phyloP scores from a whole-genome alignment of 2,888 invertebrate genomes.

The Agonopterix alstromeriana region DNA sequence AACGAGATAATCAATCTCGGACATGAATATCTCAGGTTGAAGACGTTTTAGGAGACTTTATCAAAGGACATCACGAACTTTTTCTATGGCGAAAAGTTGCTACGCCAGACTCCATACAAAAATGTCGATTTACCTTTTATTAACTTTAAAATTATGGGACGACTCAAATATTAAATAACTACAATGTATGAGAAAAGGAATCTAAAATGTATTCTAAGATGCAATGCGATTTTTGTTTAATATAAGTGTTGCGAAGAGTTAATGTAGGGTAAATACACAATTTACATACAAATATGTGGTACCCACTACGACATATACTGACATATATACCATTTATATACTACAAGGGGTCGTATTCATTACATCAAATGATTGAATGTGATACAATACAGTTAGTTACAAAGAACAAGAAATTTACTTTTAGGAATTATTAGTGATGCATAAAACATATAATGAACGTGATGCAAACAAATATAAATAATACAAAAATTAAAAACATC shows the following conservation, averaged over 20 bases:
- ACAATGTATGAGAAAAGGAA: not conserved
- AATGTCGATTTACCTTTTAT: too few relatives aligned
- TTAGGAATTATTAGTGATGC: not conserved
- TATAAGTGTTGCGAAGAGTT: slow-evolving; percentile 50
- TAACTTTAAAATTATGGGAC: not conserved
- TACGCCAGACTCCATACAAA: too few relatives aligned
- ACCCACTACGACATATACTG: not conserved
- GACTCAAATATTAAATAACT: slow-evolving; percentile 1
- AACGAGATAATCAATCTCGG: too few relatives aligned
- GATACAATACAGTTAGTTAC: too few relatives aligned
- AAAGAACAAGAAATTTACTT: not conserved
- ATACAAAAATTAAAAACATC: not conserved
- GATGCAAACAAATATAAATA: slow-evolving; percentile 14
- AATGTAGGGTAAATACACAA: slow-evolving; percentile 2
- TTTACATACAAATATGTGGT: not conserved
- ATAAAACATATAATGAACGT: slow-evolving; percentile 8
- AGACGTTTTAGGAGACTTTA: too few relatives aligned
- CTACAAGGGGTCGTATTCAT: too few relatives aligned
- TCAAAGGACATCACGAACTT: too few relatives aligned
- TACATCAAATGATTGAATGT: too few relatives aligned
- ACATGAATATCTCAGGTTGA: too few relatives aligned
- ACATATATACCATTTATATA: not conserved
- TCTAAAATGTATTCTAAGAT: not conserved
- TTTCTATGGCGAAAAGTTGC: too few relatives aligned
- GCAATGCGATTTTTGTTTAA: slow-evolving; percentile 40